phyloP scores from a whole-genome alignment of 2,113 vertebrate species.

The Tursiops truncatus region DNA sequence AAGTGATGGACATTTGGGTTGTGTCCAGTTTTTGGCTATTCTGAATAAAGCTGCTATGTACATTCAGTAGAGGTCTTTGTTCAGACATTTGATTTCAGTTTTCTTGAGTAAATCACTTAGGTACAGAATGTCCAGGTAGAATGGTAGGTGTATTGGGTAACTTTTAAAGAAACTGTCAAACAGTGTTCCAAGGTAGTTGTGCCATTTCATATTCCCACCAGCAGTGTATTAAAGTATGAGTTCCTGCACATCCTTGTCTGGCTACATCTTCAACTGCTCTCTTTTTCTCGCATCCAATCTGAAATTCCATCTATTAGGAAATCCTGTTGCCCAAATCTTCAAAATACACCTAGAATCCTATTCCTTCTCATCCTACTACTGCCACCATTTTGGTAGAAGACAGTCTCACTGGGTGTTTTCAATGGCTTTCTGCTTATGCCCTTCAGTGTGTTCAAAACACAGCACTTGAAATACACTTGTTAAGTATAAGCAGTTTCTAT shows the following conservation, averaged over 20 bases:
- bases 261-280: neutral
- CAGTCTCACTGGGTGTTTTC: neutral
- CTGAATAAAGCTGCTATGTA: neutral
- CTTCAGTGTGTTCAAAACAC: neutral
- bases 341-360: neutral
- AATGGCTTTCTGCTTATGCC: neutral
- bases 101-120: neutral
- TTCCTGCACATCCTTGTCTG: neutral
- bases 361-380: neutral
- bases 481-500: neutral
- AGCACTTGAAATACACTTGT: neutral
- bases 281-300: neutral
- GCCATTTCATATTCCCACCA: neutral
- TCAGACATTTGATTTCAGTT: neutral
- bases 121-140: neutral
- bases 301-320: neutral
- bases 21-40: neutral
- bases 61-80: neutral
- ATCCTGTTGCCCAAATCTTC: neutral
- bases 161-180: neutral
- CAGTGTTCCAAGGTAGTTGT: neutral
- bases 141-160: neutral
- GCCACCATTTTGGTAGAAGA: neutral
- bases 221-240: no score
- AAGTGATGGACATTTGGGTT: neutral